These are phyloP conservation scores for Atta texana DNA, from an alignment of 1,140 invertebrate species.

Conservation along the genomic window DNA sequence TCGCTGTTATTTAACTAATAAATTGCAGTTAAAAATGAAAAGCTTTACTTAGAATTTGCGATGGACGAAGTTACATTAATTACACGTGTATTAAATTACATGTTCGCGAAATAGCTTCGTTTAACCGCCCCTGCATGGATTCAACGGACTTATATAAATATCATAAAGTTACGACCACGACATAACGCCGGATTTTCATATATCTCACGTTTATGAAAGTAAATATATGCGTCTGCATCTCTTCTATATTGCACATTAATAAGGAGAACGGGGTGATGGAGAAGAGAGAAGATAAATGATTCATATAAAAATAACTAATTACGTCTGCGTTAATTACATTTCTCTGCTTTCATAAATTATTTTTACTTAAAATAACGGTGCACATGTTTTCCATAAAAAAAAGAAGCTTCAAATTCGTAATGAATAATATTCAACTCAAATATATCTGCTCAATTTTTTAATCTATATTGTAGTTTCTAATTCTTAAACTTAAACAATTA, in stretches of 20 bases:
- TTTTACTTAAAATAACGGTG: background rate
- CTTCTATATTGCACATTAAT: slow-evolving; percentile 33
- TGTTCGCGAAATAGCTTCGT: slow-evolving; percentile 8
- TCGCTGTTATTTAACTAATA: slow-evolving; percentile 42
- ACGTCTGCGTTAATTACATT: slow-evolving; percentile 25
- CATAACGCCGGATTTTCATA: slow-evolving; percentile 21
- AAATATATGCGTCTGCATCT: slow-evolving; percentile 14
- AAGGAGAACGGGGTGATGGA: slow-evolving; percentile 19
- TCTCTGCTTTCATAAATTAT: slow-evolving; percentile 18
- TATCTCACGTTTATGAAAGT: slow-evolving; percentile 19
- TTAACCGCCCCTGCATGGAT: background rate
- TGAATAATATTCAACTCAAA: background rate
- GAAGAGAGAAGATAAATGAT: slow-evolving; percentile 15
- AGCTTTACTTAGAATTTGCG: background rate
- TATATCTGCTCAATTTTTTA: background rate
- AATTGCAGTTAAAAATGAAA: slow-evolving; percentile 43
- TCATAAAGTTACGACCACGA: slow-evolving; percentile 24
- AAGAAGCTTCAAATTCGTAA: too few species aligned
- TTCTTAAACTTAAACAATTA: background rate
- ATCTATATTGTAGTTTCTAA: background rate
- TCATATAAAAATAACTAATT: slow-evolving; percentile 41
- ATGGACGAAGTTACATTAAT: slow-evolving; percentile 21
- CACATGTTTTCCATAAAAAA: background rate
- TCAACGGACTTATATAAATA: slow-evolving; percentile 48
- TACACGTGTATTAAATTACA: slow-evolving; percentile 38